phyloP scores from a whole-genome alignment of 2,797 vertebrate species.

The Gallinago stenura region DNA sequence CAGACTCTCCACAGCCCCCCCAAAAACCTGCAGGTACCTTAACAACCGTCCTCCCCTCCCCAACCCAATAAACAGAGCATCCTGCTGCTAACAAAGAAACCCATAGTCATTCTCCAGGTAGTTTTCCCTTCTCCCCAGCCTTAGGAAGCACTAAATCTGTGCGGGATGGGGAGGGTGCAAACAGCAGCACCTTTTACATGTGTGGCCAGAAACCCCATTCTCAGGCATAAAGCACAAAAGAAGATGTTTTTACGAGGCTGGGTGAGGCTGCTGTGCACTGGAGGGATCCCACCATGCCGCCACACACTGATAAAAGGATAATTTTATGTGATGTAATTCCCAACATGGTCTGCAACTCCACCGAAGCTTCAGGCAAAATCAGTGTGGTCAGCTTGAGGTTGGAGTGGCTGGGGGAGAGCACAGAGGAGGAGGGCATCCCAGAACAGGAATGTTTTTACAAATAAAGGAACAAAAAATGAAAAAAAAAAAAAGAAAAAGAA shows the following conservation, averaged over 20 bases:
- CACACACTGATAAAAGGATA: background rate
- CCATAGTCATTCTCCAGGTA: background rate
- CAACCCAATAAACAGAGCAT: background rate
- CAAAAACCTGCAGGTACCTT: background rate
- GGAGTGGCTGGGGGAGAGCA: background rate
- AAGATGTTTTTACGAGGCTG: background rate
- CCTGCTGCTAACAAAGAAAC: background rate
- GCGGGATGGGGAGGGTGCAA: background rate
- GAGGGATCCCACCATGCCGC: background rate
- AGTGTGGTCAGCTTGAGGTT: background rate
- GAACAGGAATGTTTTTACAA: background rate
- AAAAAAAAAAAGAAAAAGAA: background rate
- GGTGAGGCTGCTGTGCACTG: background rate
- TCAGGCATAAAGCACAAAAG: background rate
- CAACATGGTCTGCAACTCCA: background rate
- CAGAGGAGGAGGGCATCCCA: background rate
- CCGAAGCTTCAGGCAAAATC: background rate
- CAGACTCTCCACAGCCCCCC: background rate
- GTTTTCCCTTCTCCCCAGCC: background rate
- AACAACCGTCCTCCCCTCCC: background rate
- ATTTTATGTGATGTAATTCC: slow-evolving; percentile 3
- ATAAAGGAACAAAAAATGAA: background rate
- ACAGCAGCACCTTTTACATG: background rate
- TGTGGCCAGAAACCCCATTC: background rate
- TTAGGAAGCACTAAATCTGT: background rate